Evolutionary conservation across 2,888 invertebrate species (phyloP).

Genomic region (Gnatocerus cornutus): DNA sequence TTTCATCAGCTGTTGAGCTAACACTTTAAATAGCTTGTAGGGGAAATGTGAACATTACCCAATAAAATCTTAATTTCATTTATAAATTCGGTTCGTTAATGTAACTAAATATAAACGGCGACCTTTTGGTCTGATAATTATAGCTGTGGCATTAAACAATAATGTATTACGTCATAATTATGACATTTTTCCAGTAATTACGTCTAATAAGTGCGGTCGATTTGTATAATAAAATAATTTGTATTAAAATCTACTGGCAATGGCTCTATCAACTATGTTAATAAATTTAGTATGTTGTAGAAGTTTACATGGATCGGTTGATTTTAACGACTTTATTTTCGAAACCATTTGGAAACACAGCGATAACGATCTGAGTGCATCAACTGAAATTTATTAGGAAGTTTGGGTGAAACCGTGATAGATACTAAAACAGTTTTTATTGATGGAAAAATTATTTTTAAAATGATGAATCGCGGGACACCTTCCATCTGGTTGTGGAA

Average conservation of each 20-base stretch:
- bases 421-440: conserved; percentile 30
- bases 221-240: conserved; percentile 51
- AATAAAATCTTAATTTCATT: conserved; percentile 28
- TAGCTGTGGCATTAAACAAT: conserved; percentile 32
- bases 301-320: conserved; percentile 48
- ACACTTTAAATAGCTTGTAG: conserved; percentile 2
- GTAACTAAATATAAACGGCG: conserved; percentile 21
- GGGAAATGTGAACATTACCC: conserved; percentile 12
- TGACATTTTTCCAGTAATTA: conserved; percentile 48
- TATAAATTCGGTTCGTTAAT: conserved; percentile 44
- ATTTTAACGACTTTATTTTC: conserved; percentile 49
- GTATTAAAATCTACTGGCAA: conserved; percentile 46
- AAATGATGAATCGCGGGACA: conserved; percentile 43
- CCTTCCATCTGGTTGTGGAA: conserved; percentile 34
- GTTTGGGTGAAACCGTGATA: conserved; percentile 42
- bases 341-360: conserved; percentile 37
- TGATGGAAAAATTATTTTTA: conserved; percentile 32
- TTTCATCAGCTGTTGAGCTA: conserved; percentile 8
- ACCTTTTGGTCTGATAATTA: conserved; percentile 40
- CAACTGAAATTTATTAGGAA: conserved; percentile 39
- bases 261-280: conserved; percentile 48
- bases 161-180: conserved; percentile 48
- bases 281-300: conserved; percentile 41
- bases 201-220: conserved; percentile 33
- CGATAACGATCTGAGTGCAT: conserved; percentile 45